Percentiles rank a stretch among this genome's conserved stretches.
Conservation (phyloP, 2,113 vertebrate species). For the Dunckerocampus dactyliophorus region DNA sequence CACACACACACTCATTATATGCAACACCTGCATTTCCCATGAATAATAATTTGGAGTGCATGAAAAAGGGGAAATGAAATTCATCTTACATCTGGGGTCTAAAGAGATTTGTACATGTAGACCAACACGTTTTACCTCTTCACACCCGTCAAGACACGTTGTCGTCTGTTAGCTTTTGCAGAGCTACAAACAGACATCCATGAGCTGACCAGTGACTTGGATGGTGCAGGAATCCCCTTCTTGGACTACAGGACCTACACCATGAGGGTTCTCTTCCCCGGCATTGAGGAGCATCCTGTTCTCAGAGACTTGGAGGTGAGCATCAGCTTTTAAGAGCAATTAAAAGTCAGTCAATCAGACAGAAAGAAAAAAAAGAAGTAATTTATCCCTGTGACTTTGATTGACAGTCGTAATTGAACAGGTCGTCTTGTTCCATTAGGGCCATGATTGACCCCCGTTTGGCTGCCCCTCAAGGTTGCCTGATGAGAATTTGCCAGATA, state of each 20-base stretch:
- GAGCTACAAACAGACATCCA: constrained; percentile 98
- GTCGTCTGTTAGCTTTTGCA: constrained; percentile 82
- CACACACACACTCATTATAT: not conserved
- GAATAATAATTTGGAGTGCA: not conserved
- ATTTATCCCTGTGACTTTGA: constrained; percentile 70
- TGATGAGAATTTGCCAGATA: constrained; percentile 70
- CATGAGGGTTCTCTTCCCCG: constrained; percentile 96
- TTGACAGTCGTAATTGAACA: constrained; percentile 72
- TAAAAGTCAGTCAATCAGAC: constrained; percentile 60
- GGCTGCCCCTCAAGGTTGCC: constrained; percentile 53
- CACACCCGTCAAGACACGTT: not conserved
- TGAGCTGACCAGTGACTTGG: constrained; percentile 92
- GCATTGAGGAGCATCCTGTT: constrained; percentile 96
- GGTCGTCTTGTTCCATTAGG: constrained; percentile 63
- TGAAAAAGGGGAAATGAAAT: not conserved
- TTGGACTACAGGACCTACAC: constrained; percentile 94
- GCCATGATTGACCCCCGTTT: constrained; percentile 59
- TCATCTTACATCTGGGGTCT: too few relatives aligned
- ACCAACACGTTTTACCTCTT: not conserved
- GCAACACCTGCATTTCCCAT: not conserved
- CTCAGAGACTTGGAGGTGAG: constrained; percentile 90
- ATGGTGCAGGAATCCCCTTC: constrained; percentile 94
- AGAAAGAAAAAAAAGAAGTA: constrained; percentile 45
- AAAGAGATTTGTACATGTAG: too few relatives aligned
- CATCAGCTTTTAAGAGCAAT: constrained; percentile 52